Conservation (phyloP, 2,888 invertebrate species). For the Rambutsinella grinnellia region DNA sequence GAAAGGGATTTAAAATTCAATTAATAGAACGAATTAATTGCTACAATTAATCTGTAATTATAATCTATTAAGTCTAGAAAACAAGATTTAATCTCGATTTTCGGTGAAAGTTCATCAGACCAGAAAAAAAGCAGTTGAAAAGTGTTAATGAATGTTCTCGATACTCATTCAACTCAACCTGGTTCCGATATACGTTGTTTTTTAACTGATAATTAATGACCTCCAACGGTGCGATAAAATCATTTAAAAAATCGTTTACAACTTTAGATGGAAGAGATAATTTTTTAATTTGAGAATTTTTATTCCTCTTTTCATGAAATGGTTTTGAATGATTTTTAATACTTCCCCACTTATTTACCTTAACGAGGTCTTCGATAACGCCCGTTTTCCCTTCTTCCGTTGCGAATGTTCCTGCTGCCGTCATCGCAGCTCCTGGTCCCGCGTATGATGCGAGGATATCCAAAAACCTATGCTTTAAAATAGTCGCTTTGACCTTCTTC, state of each 20-base stretch:
- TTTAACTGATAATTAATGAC: background rate
- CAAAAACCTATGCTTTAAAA: conserved; percentile 64
- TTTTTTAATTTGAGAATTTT: no score
- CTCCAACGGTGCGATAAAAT: background rate
- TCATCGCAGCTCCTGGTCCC: conserved; percentile 35
- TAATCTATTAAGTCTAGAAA: background rate
- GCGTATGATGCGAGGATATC: conserved; percentile 62
- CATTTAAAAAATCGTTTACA: background rate
- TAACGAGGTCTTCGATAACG: conserved; percentile 64
- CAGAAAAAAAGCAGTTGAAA: background rate
- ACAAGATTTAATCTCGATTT: background rate
- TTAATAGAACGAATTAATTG: background rate
- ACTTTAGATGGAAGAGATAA: background rate
- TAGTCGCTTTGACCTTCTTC: conserved; percentile 63
- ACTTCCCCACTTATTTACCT: no score
- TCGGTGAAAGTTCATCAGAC: background rate
- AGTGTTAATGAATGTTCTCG: background rate
- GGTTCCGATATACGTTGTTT: background rate
- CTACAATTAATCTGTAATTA: background rate
- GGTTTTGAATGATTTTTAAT: no score
- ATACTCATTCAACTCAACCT: background rate
- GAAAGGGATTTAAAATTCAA: conserved; percentile 2
- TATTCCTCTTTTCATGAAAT: no score
- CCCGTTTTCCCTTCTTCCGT: conserved; percentile 59
- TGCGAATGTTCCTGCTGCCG: conserved; percentile 27